Conservation (phyloP, 2,113 vertebrate genomes). For the Caretta caretta region DNA sequence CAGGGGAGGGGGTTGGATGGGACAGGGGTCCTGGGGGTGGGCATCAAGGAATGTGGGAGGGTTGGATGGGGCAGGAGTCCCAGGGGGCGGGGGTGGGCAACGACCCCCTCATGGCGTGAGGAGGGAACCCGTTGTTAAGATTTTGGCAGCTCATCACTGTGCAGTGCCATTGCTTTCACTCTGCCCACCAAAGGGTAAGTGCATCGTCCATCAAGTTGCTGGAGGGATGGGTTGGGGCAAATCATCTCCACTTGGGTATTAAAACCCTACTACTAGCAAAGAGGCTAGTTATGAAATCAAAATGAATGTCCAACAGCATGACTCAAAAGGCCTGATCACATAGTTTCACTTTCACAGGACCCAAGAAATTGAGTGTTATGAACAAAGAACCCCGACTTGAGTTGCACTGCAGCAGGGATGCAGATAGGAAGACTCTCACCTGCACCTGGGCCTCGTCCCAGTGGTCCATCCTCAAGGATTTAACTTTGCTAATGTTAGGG, state of each 20-base stretch:
- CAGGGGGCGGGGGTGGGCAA: too few species aligned
- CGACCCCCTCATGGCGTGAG: too few species aligned
- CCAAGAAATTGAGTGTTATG: neutral
- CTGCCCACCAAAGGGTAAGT: neutral
- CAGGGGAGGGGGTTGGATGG: too few species aligned
- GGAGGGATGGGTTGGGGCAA: neutral
- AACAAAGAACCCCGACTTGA: neutral
- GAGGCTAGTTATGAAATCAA: neutral
- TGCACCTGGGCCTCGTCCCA: conserved; percentile 87
- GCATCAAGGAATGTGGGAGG: too few species aligned
- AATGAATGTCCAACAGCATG: neutral
- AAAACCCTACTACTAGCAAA: neutral
- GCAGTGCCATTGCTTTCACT: neutral
- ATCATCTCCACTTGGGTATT: neutral
- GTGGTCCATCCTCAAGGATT: conserved; percentile 84
- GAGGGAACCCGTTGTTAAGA: too few species aligned
- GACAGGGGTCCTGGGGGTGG: too few species aligned
- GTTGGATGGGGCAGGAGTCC: too few species aligned
- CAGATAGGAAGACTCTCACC: conserved; percentile 70
- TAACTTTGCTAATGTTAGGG: conserved; percentile 86
- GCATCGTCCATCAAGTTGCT: neutral
- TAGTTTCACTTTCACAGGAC: neutral
- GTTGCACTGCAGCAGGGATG: neutral
- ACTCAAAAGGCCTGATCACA: neutral
- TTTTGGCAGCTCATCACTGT: too few species aligned